These are phyloP conservation scores for Trichomycterus rosablanca DNA, from an alignment of 2,113 vertebrate genomes.

Conservation along the genomic window DNA sequence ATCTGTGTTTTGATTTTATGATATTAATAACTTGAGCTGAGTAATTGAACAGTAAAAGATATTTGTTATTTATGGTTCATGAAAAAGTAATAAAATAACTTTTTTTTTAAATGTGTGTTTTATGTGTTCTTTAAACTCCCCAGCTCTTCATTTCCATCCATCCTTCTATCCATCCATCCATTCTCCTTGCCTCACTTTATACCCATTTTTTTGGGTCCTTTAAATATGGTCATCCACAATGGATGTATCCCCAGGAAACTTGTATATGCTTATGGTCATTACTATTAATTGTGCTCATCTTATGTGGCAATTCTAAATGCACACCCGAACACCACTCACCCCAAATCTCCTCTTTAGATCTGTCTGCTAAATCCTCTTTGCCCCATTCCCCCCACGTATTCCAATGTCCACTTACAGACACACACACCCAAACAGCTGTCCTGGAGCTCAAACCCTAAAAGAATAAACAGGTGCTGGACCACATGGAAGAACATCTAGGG, in stretches of 20 bases:
- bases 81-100: too few species aligned
- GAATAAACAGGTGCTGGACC: slow-evolving; percentile 67
- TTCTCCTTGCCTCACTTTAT: neutral
- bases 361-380: slow-evolving; percentile 62
- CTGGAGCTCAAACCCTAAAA: slow-evolving; percentile 56
- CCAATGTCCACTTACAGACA: slow-evolving; percentile 53
- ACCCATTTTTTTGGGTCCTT: slow-evolving; percentile 51
- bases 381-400: slow-evolving; percentile 62
- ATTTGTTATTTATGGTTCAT: too few species aligned
- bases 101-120: too few species aligned
- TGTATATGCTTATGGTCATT: slow-evolving; percentile 61
- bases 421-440: slow-evolving; percentile 68
- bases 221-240: slow-evolving; percentile 58
- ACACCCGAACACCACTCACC: neutral
- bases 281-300: slow-evolving; percentile 65
- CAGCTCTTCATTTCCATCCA: neutral
- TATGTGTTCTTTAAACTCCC: too few species aligned
- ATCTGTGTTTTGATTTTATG: too few species aligned
- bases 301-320: slow-evolving; percentile 62
- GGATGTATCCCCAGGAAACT: slow-evolving; percentile 69
- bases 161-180: neutral
- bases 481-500: slow-evolving; percentile 55
- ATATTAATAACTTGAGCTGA: too few species aligned
- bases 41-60: too few species aligned
- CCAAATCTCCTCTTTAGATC: slow-evolving; percentile 35